These are phyloP conservation scores for Mesorhabditis belari DNA, from an alignment of 2,888 invertebrate genomes.

Conservation along the genomic window DNA sequence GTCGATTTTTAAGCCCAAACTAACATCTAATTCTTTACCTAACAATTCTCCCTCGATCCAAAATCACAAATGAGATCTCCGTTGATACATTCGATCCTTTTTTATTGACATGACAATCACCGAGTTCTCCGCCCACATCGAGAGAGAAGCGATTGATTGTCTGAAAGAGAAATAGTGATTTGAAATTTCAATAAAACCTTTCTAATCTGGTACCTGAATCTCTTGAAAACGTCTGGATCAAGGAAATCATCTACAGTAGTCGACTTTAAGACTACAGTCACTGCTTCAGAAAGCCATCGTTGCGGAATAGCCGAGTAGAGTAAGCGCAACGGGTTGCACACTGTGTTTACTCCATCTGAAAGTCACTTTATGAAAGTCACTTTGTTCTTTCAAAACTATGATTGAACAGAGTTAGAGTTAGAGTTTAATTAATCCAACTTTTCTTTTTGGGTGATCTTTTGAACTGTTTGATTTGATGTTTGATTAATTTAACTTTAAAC, in stretches of 20 bases:
- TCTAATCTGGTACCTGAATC: constrained; percentile 27
- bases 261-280: constrained; percentile 29
- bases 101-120: background rate
- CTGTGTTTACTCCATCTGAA: constrained; percentile 48
- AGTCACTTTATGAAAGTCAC: no score
- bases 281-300: constrained; percentile 34
- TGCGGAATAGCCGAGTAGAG: constrained; percentile 33
- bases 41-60: background rate
- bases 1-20: no score
- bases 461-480: no score
- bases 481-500: no score
- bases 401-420: no score
- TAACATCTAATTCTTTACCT: background rate
- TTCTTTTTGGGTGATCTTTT: no score
- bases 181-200: no score
- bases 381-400: no score
- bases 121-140: background rate
- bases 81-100: background rate
- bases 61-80: background rate
- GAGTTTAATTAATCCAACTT: no score
- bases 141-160: background rate
- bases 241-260: constrained; percentile 41
- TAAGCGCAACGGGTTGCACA: constrained; percentile 37
- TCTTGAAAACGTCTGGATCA: constrained; percentile 36
- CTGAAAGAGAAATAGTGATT: background rate